Conservation (phyloP, 2,113 vertebrate species). For the Danionella cerebrum region DNA sequence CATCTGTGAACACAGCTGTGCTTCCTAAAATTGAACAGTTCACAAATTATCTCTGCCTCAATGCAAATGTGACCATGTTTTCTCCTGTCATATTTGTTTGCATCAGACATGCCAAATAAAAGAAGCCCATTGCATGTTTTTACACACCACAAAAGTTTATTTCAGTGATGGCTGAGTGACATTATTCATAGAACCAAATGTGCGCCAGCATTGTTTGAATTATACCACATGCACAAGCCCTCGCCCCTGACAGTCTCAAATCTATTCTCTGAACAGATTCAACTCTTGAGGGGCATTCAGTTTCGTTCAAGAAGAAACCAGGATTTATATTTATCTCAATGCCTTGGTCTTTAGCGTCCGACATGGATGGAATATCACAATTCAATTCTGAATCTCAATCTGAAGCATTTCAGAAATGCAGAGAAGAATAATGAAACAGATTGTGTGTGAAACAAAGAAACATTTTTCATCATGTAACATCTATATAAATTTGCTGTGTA, state of each 20-base stretch:
- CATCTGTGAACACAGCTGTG: no score
- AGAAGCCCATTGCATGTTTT: not conserved
- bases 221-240: not conserved
- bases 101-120: not conserved
- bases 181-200: not conserved
- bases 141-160: not conserved
- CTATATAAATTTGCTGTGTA: no score
- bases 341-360: not conserved
- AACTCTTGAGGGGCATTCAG: not conserved
- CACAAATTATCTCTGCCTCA: not conserved
- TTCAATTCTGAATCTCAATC: not conserved
- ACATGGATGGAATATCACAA: not conserved
- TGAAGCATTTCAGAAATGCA: not conserved
- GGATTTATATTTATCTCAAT: conserved; percentile 12
- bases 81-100: not conserved
- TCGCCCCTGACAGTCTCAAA: conserved; percentile 4
- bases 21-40: no score
- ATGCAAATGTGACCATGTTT: not conserved
- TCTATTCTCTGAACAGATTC: conserved; percentile 14
- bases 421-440: no score
- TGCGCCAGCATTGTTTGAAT: conserved; percentile 5
- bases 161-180: not conserved
- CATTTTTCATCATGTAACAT: no score
- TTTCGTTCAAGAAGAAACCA: not conserved
- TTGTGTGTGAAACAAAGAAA: no score